Evolutionary conservation across 2,113 vertebrate genomes (phyloP).

Genomic region (Paramisgurnus dabryanus): DNA sequence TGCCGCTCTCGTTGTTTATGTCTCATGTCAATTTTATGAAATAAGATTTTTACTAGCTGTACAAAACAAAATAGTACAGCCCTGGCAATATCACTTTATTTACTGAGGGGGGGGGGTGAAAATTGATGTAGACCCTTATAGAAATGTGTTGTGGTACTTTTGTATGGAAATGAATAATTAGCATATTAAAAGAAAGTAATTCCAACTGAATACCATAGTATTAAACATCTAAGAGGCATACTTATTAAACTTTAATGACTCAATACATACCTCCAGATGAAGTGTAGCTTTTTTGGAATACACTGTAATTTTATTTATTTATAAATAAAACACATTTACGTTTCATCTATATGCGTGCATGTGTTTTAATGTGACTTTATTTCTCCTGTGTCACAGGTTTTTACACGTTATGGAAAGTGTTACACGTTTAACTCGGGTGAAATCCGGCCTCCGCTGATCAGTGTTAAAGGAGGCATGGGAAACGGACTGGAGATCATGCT

Average conservation of each 20-base stretch:
- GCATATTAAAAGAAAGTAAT: not conserved
- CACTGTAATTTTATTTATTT: too few relatives aligned
- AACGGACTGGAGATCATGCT: slow-evolving; percentile 98
- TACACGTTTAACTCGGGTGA: slow-evolving; percentile 94
- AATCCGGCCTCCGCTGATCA: slow-evolving; percentile 82
- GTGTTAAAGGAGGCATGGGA: slow-evolving; percentile 94
- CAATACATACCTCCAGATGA: too few relatives aligned
- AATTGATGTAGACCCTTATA: too few relatives aligned
- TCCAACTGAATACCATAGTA: too few relatives aligned
- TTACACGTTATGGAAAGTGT: slow-evolving; percentile 96
- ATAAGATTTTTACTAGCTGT: not conserved
- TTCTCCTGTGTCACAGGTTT: slow-evolving; percentile 79
- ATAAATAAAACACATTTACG: too few relatives aligned
- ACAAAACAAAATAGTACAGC: not conserved
- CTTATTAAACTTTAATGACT: too few relatives aligned
- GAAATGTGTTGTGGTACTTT: not conserved
- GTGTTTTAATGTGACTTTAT: slow-evolving; percentile 3
- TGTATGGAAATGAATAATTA: not conserved
- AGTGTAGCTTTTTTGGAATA: too few relatives aligned
- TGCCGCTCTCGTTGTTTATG: slow-evolving; percentile 1
- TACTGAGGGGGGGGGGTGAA: too few relatives aligned
- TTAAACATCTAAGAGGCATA: too few relatives aligned
- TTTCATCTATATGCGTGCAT: not conserved
- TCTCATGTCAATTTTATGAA: not conserved
- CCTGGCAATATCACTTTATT: not conserved